Conservation (phyloP, 2,888 invertebrate species). For the Gastracanthus pulcherrimus region DNA sequence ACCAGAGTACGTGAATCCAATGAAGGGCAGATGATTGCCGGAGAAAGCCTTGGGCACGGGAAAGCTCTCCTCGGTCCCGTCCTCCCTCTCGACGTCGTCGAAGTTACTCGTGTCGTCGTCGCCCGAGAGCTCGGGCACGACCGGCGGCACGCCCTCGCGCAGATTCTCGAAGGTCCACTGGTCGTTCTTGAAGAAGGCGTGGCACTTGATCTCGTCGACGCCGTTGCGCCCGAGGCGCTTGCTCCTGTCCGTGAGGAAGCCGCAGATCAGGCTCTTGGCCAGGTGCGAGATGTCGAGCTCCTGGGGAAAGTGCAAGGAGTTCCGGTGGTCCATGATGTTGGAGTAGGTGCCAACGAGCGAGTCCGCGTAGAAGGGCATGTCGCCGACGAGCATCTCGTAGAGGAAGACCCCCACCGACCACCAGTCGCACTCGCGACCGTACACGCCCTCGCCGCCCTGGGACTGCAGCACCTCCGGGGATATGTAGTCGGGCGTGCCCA, state of each 20-base stretch:
- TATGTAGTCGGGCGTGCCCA: slow-evolving; percentile 99
- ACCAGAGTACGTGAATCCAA: slow-evolving; percentile 98
- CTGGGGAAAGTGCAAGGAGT: slow-evolving; percentile 94
- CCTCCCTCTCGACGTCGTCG: slow-evolving; percentile 97
- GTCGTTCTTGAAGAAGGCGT: slow-evolving; percentile 97
- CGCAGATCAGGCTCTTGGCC: slow-evolving; percentile 93
- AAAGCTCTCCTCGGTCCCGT: slow-evolving; percentile 95
- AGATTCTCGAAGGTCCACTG: slow-evolving; percentile 99
- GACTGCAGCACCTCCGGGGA: slow-evolving; percentile 99
- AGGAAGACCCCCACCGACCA: slow-evolving; percentile 99
- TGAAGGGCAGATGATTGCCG: slow-evolving; percentile 98
- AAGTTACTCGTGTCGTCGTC: slow-evolving; percentile 99
- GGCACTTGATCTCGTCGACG: slow-evolving; percentile 95
- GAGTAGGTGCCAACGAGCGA: slow-evolving; percentile 98
- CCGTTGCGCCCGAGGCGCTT: slow-evolving; percentile 94
- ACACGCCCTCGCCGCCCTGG: slow-evolving; percentile 96
- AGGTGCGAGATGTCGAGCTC: slow-evolving; percentile 95
- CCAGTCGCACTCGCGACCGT: slow-evolving; percentile 99
- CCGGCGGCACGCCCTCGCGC: slow-evolving; percentile 95
- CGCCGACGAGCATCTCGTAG: slow-evolving; percentile 99
- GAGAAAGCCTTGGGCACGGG: slow-evolving; percentile 98
- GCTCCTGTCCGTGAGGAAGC: slow-evolving; percentile 94
- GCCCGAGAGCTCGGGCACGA: slow-evolving; percentile 95
- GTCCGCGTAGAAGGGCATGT: slow-evolving; percentile 99
- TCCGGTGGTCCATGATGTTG: slow-evolving; percentile 99